Conservation (phyloP, 2,888 invertebrate genomes). For the Hipparchia sbordonii region DNA sequence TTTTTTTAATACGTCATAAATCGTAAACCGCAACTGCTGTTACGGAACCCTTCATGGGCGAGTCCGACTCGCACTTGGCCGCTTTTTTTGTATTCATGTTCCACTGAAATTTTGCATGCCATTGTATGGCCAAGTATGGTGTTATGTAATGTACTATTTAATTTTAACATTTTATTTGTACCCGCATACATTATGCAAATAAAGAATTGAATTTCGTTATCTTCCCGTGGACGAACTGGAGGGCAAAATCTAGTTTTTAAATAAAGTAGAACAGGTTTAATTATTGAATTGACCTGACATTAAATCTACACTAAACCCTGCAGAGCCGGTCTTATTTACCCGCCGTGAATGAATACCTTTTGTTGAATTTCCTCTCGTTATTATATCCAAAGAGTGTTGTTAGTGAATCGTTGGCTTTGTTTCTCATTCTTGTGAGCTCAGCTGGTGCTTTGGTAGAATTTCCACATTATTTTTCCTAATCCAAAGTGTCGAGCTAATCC, state of each 20-base stretch:
- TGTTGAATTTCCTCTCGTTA: conserved; percentile 37
- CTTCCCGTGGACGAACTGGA: too few species aligned
- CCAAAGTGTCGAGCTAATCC: conserved; percentile 5
- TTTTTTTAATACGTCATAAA: too few species aligned
- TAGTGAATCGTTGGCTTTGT: conserved; percentile 41
- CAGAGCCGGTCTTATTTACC: conserved; percentile 20
- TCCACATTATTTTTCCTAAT: conserved; percentile 29
- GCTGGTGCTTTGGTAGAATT: conserved; percentile 36
- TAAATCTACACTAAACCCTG: conserved; percentile 12
- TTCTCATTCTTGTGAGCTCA: conserved; percentile 41
- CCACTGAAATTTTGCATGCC: too few species aligned
- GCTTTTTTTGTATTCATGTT: too few species aligned
- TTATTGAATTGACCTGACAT: conserved; percentile 15
- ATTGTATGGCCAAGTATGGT: too few species aligned
- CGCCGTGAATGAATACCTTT: conserved; percentile 30
- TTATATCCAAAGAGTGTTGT: conserved; percentile 37
- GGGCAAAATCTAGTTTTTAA: background rate
- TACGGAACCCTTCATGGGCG: too few species aligned
- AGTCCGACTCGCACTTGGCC: too few species aligned
- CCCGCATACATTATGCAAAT: too few species aligned
- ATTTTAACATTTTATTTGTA: too few species aligned
- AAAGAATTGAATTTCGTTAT: too few species aligned
- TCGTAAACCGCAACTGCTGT: too few species aligned
- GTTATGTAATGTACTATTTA: too few species aligned
- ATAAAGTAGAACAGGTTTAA: background rate